Evolutionary conservation across 2,797 vertebrate species (phyloP), one percentile per base, ranked within the genome.

Genomic region (Platyrinchus mystaceus): DNA sequence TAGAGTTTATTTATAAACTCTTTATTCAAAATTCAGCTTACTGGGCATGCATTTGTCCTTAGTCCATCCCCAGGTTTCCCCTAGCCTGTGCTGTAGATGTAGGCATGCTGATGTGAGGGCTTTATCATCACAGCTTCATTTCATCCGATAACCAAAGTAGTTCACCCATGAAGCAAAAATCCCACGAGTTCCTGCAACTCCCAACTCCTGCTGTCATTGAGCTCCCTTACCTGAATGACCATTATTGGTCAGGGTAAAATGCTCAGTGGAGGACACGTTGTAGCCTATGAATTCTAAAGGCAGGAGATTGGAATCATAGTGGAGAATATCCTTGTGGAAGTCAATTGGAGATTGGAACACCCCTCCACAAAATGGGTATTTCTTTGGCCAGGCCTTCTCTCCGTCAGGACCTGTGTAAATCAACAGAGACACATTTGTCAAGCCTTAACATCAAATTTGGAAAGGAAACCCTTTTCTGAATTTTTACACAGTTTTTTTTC

Each of bases 271-370:
- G 17, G 98, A 96, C 83, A 98, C 96, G 4, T 99, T 98, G 95
- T 99, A 99, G 95, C 99, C 99, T 69, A 98, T 97, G 80, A 99
- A 96, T 83, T 98, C 98, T 37, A 99, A 97, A 41, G 99, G 98
- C 19, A 75, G 56, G 44, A 99, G 97, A 53, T 96, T 96, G n/a
- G 98, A 98, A 68, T 99, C 98, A 3, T 99, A 99, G 88, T 98
- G 98, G n/a, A 99, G 98, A 89, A 99, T 98, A 34, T 98, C 98
- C 7, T 98, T 89, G 44, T 98, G 98, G 70, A 99, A 98, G 97
- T 99, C 98, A 67, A 99, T 98, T 1, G 99, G 99, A 2, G 99
- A 99, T 95, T 99, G 99, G 89, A 98, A 98, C 7, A 97, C 87
- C 66, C 98, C 99, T 36, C 98, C 99, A 83, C 99, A 99, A 32